Evolutionary conservation across 2,797 vertebrate species (phyloP).

Genomic region (Chrosomus eos): DNA sequence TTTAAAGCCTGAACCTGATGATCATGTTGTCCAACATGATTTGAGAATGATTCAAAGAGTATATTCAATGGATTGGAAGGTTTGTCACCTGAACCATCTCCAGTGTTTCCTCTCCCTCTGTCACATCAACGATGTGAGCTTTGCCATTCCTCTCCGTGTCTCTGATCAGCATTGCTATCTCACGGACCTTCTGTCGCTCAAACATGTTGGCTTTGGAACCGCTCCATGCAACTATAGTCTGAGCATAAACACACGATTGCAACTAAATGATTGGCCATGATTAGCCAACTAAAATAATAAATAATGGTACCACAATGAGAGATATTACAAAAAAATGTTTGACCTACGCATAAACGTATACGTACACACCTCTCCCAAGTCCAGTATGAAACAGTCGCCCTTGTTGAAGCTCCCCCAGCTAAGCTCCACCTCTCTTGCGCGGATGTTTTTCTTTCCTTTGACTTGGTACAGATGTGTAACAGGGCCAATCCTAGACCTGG

Average conservation of each 20-base stretch:
- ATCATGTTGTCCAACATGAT: neutral
- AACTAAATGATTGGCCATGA: too few relatives aligned
- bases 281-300: neutral
- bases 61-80: conserved; percentile 12
- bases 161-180: conserved; percentile 82
- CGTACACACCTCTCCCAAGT: conserved; percentile 67
- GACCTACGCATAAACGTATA: conserved; percentile 9
- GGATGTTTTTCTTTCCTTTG: conserved; percentile 78
- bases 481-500: conserved; percentile 65
- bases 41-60: neutral
- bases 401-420: conserved; percentile 80
- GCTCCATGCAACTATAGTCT: conserved; percentile 82
- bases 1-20: neutral
- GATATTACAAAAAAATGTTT: neutral
- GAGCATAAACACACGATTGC: conserved; percentile 2
- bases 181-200: conserved; percentile 84
- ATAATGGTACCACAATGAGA: neutral
- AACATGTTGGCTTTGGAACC: conserved; percentile 84
- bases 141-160: conserved; percentile 86
- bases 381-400: conserved; percentile 82
- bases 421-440: conserved; percentile 77
- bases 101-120: conserved; percentile 80
- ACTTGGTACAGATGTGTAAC: conserved; percentile 77
- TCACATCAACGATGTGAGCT: conserved; percentile 80
- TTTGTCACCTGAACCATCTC: conserved; percentile 80